Base-by-base conservation (phyloP, 2,797 vertebrate species). In the Enoplosus armatus region DNA sequence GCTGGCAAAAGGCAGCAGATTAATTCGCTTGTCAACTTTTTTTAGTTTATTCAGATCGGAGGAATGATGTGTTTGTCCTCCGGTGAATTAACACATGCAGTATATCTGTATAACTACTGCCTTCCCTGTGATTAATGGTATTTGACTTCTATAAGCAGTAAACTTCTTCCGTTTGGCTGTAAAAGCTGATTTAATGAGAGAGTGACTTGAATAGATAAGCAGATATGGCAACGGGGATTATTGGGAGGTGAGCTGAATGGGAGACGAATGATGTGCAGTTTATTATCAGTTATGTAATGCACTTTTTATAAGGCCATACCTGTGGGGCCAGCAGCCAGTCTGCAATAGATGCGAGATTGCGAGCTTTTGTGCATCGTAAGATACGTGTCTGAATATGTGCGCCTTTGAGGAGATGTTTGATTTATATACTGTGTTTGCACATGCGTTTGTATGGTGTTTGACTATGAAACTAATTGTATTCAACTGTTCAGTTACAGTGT, bases 181-280 rank as follows among this genome's bases (percentile, higher is more conserved):
- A 86, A 87, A 87, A 82, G 61, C 81, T 80, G 80, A 88, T 86
- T 91, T 89, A 88, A 92, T 87, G 85, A 87, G 82, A 59, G 71
- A 56, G 79, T 86, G 90, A 79, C 88, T 90, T 80, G 85, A 91
- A 89, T 87, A 85, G 83, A 90, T 89, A 77, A 92, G 82, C 86
- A 91, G 87, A 85, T 84, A 80, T 50, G 69, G 80, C 77, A 73
- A 80, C 1, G 3, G 61, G 58, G 75, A 88, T 88, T 85, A 84
- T 85, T 85, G 75, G 64, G 78, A 78, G 79, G 75, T 76, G 86
- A 86, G 79, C 79, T 83, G 80, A 87, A 89, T 84, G 77, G 69
- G 65, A 87, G 79, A 87, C 74, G 80, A 87, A 85, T 83, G 79
- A 83, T 80, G 56, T 81, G 73, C 75, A 70, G 80, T 90, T 88